Conservation (phyloP, 2,888 invertebrate genomes). For the Ctena decussata region DNA sequence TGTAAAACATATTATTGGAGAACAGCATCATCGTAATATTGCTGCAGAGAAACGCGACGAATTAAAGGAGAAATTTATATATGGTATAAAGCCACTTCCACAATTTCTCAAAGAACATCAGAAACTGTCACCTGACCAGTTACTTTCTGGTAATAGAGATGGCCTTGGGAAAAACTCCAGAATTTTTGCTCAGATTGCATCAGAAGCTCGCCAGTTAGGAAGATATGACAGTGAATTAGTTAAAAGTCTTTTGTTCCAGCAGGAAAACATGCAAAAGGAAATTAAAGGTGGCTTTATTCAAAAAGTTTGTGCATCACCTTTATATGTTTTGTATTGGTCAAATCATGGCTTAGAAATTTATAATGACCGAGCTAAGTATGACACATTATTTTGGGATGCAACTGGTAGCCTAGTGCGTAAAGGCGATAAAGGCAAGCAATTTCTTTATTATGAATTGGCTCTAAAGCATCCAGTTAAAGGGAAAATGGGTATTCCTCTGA, state of each 20-base stretch:
- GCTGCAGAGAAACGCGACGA: not conserved
- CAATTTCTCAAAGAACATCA: slow-evolving; percentile 9
- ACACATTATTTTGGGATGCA: slow-evolving; percentile 39
- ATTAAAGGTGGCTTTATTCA: slow-evolving; percentile 36
- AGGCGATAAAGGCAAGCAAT: slow-evolving; percentile 20
- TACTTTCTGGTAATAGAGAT: slow-evolving; percentile 20
- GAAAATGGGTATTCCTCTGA: slow-evolving; percentile 42
- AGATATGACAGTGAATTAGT: slow-evolving; percentile 9
- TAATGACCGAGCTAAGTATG: slow-evolving; percentile 28
- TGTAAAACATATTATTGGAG: slow-evolving; percentile 12
- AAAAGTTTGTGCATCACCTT: slow-evolving; percentile 21
- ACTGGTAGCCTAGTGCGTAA: slow-evolving; percentile 33
- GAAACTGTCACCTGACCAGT: not conserved
- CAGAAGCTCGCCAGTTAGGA: slow-evolving; percentile 23
- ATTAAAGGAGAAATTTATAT: not conserved
- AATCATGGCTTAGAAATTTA: slow-evolving; percentile 19
- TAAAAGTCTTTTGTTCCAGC: not conserved
- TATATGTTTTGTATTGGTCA: slow-evolving; percentile 39
- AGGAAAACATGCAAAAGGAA: slow-evolving; percentile 12
- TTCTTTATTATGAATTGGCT: slow-evolving; percentile 44
- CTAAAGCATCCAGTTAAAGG: slow-evolving; percentile 34
- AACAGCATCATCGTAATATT: not conserved
- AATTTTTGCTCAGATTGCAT: slow-evolving; percentile 17
- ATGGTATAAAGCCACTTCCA: slow-evolving; percentile 10
- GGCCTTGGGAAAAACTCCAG: slow-evolving; percentile 14